These are phyloP conservation scores for Diaphora mendica DNA, from an alignment of 2,888 invertebrate species.

Conservation along the genomic window DNA sequence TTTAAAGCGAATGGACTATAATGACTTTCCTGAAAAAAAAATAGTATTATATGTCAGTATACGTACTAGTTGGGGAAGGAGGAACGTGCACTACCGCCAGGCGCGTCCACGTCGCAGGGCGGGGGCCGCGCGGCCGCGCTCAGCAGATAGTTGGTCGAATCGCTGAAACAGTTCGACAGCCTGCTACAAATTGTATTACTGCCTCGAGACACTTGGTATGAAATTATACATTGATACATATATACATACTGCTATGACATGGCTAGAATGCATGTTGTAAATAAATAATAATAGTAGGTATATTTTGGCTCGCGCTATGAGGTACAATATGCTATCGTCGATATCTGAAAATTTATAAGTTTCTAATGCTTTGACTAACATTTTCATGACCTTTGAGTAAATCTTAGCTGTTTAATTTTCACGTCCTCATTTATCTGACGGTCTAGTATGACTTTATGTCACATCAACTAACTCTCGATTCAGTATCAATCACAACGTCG, in stretches of 20 bases:
- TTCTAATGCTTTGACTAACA: too few species aligned
- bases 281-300: too few species aligned
- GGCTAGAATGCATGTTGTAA: too few species aligned
- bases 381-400: neutral
- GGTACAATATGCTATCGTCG: too few species aligned
- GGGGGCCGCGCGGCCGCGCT: conserved; percentile 78
- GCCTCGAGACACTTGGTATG: conserved; percentile 70
- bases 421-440: neutral
- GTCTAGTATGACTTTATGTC: too few species aligned
- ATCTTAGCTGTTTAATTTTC: neutral
- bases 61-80: conserved; percentile 74
- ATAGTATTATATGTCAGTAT: neutral
- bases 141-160: conserved; percentile 83
- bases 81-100: conserved; percentile 61
- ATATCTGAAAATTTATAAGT: too few species aligned
- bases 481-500: too few species aligned
- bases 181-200: conserved; percentile 86
- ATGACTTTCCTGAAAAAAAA: too few species aligned
- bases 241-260: too few species aligned
- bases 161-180: conserved; percentile 85
- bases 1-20: too few species aligned
- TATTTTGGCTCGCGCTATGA: too few species aligned
- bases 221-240: conserved; percentile 11
- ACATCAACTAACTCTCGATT: too few species aligned
- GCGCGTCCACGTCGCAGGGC: conserved; percentile 67